Percentiles rank a stretch among this genome's conserved stretches.
These are phyloP conservation scores for Pseudomugil tenellus DNA, from an alignment of 2,797 vertebrate species.

Conservation along the genomic window DNA sequence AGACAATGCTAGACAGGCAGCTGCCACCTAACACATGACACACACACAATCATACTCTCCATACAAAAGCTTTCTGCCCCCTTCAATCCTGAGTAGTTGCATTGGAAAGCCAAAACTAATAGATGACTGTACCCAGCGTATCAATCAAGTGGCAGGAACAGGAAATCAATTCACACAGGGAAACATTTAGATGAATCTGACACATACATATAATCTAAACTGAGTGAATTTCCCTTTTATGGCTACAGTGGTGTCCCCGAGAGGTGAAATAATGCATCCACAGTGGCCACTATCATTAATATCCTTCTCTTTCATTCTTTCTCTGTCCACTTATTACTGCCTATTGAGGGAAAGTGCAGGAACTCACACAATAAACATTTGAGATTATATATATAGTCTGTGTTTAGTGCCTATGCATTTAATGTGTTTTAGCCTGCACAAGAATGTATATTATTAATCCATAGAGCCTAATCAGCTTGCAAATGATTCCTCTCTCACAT, in stretches of 20 bases:
- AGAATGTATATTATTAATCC: not conserved
- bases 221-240: conserved; percentile 43
- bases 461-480: not conserved
- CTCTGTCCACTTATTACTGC: not conserved
- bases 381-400: not conserved
- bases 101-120: conserved; percentile 58
- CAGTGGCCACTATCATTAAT: conserved; percentile 66
- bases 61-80: conserved; percentile 30
- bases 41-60: conserved; percentile 13
- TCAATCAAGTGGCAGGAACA: conserved; percentile 57
- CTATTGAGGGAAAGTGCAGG: not conserved
- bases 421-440: not conserved
- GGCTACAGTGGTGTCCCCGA: conserved; percentile 33
- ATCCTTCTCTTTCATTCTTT: conserved; percentile 11
- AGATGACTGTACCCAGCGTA: conserved; percentile 55
- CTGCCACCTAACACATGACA: conserved; percentile 54
- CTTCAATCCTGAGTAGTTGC: conserved; percentile 57
- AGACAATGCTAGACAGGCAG: conserved; percentile 73
- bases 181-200: conserved; percentile 48
- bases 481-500: not conserved
- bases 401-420: not conserved
- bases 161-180: conserved; percentile 60
- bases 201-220: conserved; percentile 41
- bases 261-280: conserved; percentile 60
- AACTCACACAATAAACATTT: not conserved